Conservation (phyloP, 2,797 vertebrate genomes). For the Onychomys leucogaster region DNA sequence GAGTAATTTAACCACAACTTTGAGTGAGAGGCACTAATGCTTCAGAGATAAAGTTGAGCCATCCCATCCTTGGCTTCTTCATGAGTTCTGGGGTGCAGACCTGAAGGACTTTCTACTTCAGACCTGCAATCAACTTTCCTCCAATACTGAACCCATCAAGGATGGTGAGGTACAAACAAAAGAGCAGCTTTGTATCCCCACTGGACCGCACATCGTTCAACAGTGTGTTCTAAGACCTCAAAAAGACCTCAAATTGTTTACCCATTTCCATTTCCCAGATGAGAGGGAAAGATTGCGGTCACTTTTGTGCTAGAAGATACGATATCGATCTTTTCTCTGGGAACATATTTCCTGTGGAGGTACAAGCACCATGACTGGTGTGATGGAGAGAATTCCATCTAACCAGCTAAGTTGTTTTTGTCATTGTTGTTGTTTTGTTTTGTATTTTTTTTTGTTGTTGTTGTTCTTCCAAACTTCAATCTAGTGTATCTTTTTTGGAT, state of each 20-base stretch:
- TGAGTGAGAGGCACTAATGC: neutral
- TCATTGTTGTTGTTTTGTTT: neutral
- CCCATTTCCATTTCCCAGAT: neutral
- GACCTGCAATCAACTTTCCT: neutral
- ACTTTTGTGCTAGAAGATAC: neutral
- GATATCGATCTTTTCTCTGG: neutral
- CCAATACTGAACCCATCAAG: neutral
- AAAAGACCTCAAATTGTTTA: neutral
- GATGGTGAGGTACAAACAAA: neutral
- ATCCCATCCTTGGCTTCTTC: neutral
- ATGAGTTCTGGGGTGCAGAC: neutral
- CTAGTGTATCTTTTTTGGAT: neutral
- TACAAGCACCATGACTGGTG: rapidly evolving
- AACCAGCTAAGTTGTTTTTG: neutral
- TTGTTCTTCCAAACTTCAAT: neutral
- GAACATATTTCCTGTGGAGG: neutral
- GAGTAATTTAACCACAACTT: neutral
- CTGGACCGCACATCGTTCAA: neutral
- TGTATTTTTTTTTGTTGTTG: neutral
- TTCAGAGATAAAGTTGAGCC: neutral
- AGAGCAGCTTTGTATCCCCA: neutral
- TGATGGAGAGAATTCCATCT: neutral
- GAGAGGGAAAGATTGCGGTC: neutral
- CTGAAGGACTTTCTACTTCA: neutral
- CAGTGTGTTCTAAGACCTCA: neutral